Evolutionary conservation across 53 echinoderm and acorn worm genomes (phyloP).

Genomic region (Crossaster papposus): DNA sequence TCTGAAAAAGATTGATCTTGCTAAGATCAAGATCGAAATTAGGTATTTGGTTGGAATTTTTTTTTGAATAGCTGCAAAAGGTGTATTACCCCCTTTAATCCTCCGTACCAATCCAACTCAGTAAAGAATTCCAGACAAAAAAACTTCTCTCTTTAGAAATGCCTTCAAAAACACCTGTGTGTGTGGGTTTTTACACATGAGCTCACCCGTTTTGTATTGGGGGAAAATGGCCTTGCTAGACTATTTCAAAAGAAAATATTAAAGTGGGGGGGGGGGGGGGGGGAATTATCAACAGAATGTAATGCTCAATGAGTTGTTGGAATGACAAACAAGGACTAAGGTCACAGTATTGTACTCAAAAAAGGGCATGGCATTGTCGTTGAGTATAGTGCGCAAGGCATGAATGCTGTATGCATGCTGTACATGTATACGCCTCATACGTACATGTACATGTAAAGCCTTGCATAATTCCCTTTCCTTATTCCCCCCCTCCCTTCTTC

Average conservation of each 20-base stretch:
- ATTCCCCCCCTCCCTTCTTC: no score
- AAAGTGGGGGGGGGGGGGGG: not conserved
- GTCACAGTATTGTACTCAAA: not conserved
- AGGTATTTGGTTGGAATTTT: no score
- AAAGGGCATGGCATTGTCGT: no score
- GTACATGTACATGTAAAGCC: no score
- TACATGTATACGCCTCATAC: no score
- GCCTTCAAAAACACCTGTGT: not conserved
- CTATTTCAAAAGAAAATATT: not conserved
- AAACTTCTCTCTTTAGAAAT: not conserved
- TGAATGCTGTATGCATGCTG: no score
- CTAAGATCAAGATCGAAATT: no score
- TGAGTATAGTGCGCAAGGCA: no score
- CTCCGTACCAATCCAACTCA: not conserved
- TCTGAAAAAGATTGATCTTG: no score
- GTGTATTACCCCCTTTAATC: no score
- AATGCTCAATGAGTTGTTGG: not conserved
- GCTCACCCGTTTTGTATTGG: not conserved
- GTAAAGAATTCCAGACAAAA: not conserved
- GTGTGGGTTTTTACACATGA: not conserved
- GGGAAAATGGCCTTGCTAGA: not conserved
- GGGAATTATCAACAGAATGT: not conserved
- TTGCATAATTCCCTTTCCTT: no score
- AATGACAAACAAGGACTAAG: not conserved
- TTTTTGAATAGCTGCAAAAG: no score